phyloP scores from a whole-genome alignment of 2,888 invertebrate genomes.

The Homarus gammarus region DNA sequence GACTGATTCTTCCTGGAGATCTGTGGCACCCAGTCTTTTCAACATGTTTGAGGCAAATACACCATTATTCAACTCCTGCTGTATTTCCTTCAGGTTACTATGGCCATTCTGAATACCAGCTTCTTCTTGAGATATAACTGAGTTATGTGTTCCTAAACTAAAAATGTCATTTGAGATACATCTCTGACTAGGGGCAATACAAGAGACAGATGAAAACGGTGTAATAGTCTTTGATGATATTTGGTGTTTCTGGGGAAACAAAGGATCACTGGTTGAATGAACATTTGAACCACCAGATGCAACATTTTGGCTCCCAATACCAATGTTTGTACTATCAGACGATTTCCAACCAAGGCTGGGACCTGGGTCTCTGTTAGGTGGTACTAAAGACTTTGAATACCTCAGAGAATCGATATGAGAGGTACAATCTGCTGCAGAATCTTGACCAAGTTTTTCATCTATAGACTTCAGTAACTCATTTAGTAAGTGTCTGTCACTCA shows the following conservation, averaged over 20 bases:
- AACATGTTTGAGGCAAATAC: not conserved
- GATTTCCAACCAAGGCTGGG: constrained; percentile 6
- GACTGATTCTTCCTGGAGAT: not conserved
- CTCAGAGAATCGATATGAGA: not conserved
- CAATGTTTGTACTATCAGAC: not conserved
- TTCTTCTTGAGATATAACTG: not conserved
- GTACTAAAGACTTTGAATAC: not conserved
- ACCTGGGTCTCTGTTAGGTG: constrained; percentile 43
- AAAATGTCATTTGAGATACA: not conserved
- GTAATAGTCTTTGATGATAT: not conserved
- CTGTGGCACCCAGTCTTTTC: not conserved
- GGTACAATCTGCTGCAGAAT: not conserved
- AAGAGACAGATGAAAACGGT: not conserved
- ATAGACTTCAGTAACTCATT: constrained; percentile 50
- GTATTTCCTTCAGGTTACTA: not conserved
- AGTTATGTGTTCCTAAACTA: not conserved
- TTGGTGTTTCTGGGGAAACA: not conserved
- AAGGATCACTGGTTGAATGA: not conserved
- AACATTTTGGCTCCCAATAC: not conserved
- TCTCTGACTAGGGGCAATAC: not conserved
- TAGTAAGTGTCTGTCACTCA: constrained; percentile 35
- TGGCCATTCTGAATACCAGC: not conserved
- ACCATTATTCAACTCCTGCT: not conserved
- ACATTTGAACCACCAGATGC: not conserved
- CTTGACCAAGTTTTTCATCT: constrained; percentile 39